phyloP scores from a whole-genome alignment of 2,888 invertebrate species.

The Eutolmus rufibarbis region DNA sequence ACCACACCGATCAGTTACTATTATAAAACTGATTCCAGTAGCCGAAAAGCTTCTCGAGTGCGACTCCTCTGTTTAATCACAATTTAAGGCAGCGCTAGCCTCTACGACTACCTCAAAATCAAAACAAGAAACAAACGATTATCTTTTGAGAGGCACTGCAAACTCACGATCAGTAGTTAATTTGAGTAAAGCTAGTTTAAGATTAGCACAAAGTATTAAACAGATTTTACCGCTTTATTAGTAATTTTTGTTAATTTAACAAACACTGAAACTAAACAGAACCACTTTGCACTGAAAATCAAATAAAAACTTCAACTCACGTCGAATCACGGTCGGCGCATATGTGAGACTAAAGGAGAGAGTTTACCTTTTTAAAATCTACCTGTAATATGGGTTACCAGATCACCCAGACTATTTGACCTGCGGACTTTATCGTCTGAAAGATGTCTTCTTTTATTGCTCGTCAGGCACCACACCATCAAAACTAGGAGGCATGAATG shows the following conservation, averaged over 20 bases:
- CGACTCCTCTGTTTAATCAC: background rate
- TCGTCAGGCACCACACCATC: background rate
- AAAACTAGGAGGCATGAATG: background rate
- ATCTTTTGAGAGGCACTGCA: background rate
- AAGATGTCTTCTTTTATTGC: background rate
- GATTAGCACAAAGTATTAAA: background rate
- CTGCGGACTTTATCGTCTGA: background rate
- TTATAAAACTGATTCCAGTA: background rate
- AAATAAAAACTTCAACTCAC: slow-evolving; percentile 43
- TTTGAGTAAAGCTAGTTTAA: background rate
- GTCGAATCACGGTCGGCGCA: slow-evolving; percentile 48
- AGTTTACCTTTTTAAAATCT: slow-evolving; percentile 46
- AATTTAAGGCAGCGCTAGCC: background rate
- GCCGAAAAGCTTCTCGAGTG: background rate
- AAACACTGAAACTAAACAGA: slow-evolving; percentile 15
- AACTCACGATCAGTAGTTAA: background rate
- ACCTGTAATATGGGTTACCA: slow-evolving; percentile 40
- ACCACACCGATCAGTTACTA: background rate
- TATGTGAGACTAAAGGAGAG: slow-evolving; percentile 50
- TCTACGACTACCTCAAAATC: background rate
- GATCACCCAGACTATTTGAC: slow-evolving; percentile 13
- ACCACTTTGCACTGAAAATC: slow-evolving; percentile 18
- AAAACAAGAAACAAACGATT: background rate
- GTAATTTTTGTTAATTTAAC: slow-evolving; percentile 16
- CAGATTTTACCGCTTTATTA: background rate